Conservation (phyloP, 53 echinoderm and acorn worm genomes). For the Paelopatides confundens region DNA sequence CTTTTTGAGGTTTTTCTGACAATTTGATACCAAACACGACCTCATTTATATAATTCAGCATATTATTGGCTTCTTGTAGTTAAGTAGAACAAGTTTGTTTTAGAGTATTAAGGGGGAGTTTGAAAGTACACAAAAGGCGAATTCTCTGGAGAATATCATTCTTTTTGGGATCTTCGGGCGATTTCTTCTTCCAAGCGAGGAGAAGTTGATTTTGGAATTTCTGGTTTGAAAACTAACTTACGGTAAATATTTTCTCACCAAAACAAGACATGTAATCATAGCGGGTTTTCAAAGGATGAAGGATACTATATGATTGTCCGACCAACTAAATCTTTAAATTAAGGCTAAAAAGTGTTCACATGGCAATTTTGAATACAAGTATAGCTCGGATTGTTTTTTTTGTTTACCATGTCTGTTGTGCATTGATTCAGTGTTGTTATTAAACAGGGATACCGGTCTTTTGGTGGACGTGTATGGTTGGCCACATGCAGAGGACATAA, state of each 20-base stretch:
- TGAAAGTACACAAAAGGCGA: background rate
- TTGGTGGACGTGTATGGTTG: no score
- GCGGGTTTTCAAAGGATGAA: background rate
- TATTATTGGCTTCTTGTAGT: slow-evolving; percentile 23
- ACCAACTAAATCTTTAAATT: background rate
- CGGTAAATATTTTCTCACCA: slow-evolving; percentile 42
- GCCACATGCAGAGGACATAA: no score
- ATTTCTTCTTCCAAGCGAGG: background rate
- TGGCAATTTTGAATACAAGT: no score
- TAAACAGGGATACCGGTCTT: no score
- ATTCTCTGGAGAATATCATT: background rate
- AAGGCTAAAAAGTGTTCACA: no score
- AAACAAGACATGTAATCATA: slow-evolving; percentile 3
- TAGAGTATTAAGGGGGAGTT: background rate
- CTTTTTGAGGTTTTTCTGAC: slow-evolving; percentile 1
- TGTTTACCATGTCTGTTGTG: no score
- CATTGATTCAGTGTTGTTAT: no score
- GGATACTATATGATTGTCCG: background rate
- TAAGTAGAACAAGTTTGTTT: slow-evolving; percentile 45
- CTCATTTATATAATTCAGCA: background rate
- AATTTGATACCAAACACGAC: slow-evolving; percentile 21
- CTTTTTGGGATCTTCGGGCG: background rate
- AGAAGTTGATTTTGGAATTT: background rate
- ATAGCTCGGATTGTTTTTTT: no score
- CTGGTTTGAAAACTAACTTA: background rate